Evolutionary conservation across 2,113 vertebrate genomes (phyloP).

Genomic region (Nibea albiflora): DNA sequence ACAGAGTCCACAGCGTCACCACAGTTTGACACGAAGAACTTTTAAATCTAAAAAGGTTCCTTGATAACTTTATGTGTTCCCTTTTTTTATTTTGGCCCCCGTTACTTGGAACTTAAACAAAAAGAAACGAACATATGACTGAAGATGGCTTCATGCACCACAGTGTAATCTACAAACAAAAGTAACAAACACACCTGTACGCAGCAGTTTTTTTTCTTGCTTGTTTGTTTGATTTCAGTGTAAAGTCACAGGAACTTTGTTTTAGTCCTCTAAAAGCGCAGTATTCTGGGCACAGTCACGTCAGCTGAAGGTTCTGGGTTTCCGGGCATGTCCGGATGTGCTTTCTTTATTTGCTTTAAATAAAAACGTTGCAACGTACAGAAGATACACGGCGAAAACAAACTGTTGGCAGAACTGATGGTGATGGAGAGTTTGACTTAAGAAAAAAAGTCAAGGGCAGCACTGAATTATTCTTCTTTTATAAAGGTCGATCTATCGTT

Average conservation of each 20-base stretch:
- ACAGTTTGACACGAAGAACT: conserved; percentile 68
- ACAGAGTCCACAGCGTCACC: conserved; percentile 55
- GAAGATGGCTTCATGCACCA: conserved; percentile 69
- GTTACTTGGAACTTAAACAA: conserved; percentile 47
- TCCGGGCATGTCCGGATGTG: conserved; percentile 24
- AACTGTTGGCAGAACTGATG: conserved; percentile 17
- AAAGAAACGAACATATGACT: background rate
- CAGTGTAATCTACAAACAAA: conserved; percentile 56
- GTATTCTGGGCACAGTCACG: background rate
- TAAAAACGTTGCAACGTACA: conserved; percentile 21
- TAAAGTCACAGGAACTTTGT: conserved; percentile 13
- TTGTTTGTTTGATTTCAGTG: conserved; percentile 18
- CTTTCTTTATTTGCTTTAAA: conserved; percentile 40
- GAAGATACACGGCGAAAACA: conserved; percentile 18
- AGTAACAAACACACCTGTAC: conserved; percentile 11
- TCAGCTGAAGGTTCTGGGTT: background rate
- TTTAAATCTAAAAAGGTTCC: conserved; percentile 27
- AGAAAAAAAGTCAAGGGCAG: conserved; percentile 29
- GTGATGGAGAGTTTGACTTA: conserved; percentile 3
- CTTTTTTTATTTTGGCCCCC: conserved; percentile 64
- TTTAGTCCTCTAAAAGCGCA: background rate
- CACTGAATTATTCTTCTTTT: conserved; percentile 38
- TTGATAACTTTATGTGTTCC: conserved; percentile 39
- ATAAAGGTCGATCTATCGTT: conserved; percentile 51
- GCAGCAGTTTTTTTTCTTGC: background rate